Conservation (phyloP, 2,113 vertebrate genomes). For the Pachypanchax playfairii region DNA sequence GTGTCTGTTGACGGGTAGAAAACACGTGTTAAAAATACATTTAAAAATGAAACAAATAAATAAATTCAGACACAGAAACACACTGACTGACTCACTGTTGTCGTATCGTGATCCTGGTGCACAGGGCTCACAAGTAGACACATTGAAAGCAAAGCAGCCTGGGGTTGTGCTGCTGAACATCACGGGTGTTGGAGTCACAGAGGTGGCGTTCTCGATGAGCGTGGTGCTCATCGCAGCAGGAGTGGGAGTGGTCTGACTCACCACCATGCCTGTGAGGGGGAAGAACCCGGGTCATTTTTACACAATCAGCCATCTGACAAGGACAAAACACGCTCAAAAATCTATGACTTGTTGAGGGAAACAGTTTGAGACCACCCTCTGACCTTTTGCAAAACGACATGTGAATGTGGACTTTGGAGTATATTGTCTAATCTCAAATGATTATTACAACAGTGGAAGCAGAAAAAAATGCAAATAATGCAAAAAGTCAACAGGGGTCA, state of each 20-base stretch:
- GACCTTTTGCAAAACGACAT: neutral
- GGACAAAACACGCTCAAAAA: neutral
- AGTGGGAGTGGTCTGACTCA: constrained; percentile 76
- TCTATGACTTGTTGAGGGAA: neutral
- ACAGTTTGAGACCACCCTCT: neutral
- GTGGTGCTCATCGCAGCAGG: constrained; percentile 72
- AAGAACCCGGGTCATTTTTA: neutral
- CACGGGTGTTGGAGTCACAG: constrained; percentile 53
- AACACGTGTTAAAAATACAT: too few species aligned
- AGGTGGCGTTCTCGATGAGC: constrained; percentile 47
- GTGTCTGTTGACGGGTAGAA: constrained; percentile 65
- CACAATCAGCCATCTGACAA: neutral
- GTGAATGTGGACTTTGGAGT: neutral
- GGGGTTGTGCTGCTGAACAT: constrained; percentile 63
- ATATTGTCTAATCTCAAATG: neutral
- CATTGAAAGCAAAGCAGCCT: constrained; percentile 79
- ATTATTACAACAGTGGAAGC: constrained; percentile 8
- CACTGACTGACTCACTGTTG: constrained; percentile 66
- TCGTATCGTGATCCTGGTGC: constrained; percentile 78
- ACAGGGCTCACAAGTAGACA: constrained; percentile 80
- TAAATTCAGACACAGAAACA: too few species aligned
- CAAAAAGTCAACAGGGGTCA: neutral
- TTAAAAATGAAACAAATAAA: too few species aligned
- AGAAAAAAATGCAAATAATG: neutral
- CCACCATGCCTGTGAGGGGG: constrained; percentile 68